Conservation (phyloP, 2,113 vertebrate genomes). For the Aphelocoma coerulescens region DNA sequence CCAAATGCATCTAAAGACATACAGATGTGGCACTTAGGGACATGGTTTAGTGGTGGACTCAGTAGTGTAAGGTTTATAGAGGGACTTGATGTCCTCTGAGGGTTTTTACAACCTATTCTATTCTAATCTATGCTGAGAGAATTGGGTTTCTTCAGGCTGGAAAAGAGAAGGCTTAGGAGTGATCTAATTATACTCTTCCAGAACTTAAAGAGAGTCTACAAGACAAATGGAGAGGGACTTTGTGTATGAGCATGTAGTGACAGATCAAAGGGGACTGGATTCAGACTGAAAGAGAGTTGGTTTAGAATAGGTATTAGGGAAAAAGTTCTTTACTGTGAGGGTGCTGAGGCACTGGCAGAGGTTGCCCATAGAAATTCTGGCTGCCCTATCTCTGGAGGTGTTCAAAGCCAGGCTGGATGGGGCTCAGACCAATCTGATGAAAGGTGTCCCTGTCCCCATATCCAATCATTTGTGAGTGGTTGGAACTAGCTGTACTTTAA, state of each 20-base stretch:
- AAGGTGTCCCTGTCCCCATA: not conserved
- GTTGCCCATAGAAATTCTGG: not conserved
- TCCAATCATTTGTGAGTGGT: accelerated
- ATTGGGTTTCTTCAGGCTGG: not conserved
- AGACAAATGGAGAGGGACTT: not conserved
- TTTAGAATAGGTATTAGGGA: not conserved
- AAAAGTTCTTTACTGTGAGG: not conserved
- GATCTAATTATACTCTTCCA: not conserved
- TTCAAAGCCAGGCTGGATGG: not conserved
- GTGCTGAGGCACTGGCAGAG: not conserved
- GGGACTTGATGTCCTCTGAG: not conserved
- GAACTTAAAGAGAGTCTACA: not conserved
- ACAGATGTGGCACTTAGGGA: not conserved
- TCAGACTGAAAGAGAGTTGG: not conserved
- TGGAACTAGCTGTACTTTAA: not conserved
- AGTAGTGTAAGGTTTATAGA: not conserved
- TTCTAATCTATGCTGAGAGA: not conserved
- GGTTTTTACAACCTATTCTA: not conserved
- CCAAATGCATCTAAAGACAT: not conserved
- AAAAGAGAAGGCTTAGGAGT: not conserved
- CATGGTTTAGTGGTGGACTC: not conserved
- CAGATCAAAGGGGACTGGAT: not conserved
- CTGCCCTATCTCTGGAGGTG: not conserved
- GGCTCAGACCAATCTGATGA: not conserved
- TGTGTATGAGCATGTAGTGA: not conserved